Evolutionary conservation across 2,888 invertebrate species (phyloP).

Genomic region (Nomada goodeniana): DNA sequence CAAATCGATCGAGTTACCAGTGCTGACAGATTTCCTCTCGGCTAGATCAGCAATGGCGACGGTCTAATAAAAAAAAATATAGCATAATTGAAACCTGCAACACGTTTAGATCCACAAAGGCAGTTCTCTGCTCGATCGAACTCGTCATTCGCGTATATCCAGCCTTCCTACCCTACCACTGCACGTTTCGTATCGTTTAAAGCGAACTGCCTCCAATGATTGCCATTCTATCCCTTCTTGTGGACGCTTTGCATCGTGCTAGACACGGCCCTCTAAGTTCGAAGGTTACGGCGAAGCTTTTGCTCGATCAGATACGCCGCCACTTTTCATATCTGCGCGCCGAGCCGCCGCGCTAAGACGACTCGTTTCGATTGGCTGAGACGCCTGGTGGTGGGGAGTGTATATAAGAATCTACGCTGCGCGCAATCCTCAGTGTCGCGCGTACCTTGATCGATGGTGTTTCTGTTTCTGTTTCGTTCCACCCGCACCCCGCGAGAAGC

Average conservation of each 20-base stretch:
- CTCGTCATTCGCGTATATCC: conserved; percentile 32
- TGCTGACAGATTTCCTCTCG: too few relatives aligned
- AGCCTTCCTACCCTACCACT: conserved; percentile 67
- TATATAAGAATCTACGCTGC: conserved; percentile 49
- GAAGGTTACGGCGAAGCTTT: conserved; percentile 76
- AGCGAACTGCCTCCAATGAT: conserved; percentile 63
- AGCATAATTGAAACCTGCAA: conserved; percentile 10
- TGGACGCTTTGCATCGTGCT: conserved; percentile 32
- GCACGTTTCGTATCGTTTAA: conserved; percentile 26
- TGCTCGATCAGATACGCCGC: conserved; percentile 21
- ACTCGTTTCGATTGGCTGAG: conserved; percentile 35
- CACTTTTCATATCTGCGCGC: conserved; percentile 57
- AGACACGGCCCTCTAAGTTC: conserved; percentile 74
- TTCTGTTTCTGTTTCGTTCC: background rate
- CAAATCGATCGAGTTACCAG: background rate
- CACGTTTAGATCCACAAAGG: background rate
- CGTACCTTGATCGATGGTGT: conserved; percentile 33
- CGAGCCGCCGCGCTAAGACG: conserved; percentile 9
- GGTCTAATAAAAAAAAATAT: background rate
- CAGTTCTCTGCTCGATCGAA: conserved; percentile 44
- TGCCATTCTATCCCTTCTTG: conserved; percentile 62
- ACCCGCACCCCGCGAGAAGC: background rate
- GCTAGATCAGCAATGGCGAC: background rate
- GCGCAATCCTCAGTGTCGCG: conserved; percentile 56
- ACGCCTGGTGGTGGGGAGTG: conserved; percentile 36